These are phyloP conservation scores for Pteromalus puparum DNA, from an alignment of 1,140 invertebrate genomes.

Conservation along the genomic window DNA sequence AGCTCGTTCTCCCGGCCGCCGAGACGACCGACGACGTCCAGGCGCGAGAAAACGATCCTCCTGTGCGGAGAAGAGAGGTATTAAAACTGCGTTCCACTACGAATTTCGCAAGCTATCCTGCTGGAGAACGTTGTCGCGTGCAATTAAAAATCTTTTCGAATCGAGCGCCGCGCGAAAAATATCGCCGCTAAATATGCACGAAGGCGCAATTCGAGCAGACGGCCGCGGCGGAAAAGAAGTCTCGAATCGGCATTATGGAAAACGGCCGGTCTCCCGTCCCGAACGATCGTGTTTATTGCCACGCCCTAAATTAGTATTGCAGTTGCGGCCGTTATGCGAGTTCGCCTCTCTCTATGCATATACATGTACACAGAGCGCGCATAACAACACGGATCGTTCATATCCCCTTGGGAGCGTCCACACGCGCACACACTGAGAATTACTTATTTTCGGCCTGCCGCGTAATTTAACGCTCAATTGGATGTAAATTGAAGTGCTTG, in stretches of 20 bases:
- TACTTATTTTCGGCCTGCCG: background rate
- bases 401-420: background rate
- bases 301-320: conserved; percentile 39
- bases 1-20: background rate
- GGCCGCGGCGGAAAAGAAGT: background rate
- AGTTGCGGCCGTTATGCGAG: conserved; percentile 16
- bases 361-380: background rate
- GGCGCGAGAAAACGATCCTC: background rate
- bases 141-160: too few species aligned
- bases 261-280: background rate
- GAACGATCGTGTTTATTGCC: conserved; percentile 31
- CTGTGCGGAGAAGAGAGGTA: too few species aligned
- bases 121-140: too few species aligned
- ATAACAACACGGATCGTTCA: background rate
- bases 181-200: too few species aligned
- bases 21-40: background rate
- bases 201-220: too few species aligned
- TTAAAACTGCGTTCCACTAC: too few species aligned
- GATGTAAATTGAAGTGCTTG: conserved; percentile 8
- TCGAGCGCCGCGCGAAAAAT: too few species aligned
- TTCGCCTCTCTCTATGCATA: background rate
- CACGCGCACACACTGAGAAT: background rate
- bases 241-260: conserved; percentile 39
- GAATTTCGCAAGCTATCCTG: too few species aligned
- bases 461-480: conserved; percentile 16